Evolutionary conservation across 2,888 invertebrate species (phyloP), one percentile per base, ranked within the genome.

Genomic region (Scaptomyza tumidula): DNA sequence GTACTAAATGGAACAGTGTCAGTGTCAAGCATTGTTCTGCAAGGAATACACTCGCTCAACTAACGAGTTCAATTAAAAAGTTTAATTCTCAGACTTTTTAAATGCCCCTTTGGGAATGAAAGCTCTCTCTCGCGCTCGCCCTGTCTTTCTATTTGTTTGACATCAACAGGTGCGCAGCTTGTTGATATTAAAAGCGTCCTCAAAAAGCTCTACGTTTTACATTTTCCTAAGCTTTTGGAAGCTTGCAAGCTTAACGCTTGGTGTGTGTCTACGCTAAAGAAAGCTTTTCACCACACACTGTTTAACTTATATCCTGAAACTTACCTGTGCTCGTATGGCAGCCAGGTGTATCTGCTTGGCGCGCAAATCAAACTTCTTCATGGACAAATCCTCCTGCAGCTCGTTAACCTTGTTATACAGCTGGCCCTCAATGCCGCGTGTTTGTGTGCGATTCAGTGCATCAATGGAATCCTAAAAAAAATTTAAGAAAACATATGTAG

Each of bases 321-420:
- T 93, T 94, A 98, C 98, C 96, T 98, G 98, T 64, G 98, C 96
- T 93, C 95, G 95, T 60, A 98, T 95, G 64, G 98, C 97, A 57
- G 97, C 96, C 71, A 98, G 94, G 92, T 98, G 98, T 73, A 98
- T 94, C 91, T 97, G 97, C 49, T 98, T 97, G 55, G 98, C 96
- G 78, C 97, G 95, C 82, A 98, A 95, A 93, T 98, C 98, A 92
- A 98, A 98, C 90, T 97, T 95, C 93, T 98, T 98, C 93, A 97
- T 94, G 75, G 98, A 97, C 91, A 98, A 96, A 89, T 98, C 98
- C 92, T 98, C 98, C 93, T 98, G 97, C 57, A 98, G 94, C 93
- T 98, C 98, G 92, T 98, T 98, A 83, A 97, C 98, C 94, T 98
- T 98, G 92, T 96, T 97, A 93, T 95, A 97, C 66, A 97, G 93